Evolutionary conservation across 53 echinoderm and acorn worm species (phyloP).

Genomic region (Echinarachnius parma): DNA sequence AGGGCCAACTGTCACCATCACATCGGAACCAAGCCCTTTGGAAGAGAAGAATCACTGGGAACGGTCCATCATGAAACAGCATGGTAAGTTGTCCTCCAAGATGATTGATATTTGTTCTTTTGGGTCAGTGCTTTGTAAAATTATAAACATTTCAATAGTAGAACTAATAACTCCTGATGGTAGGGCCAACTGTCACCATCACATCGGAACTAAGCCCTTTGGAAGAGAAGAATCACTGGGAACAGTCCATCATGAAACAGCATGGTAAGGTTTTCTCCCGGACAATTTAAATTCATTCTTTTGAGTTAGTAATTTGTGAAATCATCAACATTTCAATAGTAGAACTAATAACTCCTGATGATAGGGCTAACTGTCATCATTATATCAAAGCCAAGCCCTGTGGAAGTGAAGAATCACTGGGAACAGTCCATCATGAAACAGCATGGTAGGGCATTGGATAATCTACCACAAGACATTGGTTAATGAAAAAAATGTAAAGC

Average conservation of each 20-base stretch:
- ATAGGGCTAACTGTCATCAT: constrained; percentile 81
- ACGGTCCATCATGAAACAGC: not conserved
- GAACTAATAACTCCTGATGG: no score
- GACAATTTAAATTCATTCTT: no score
- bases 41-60: constrained; percentile 66
- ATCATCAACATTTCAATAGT: no score
- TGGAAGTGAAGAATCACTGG: constrained; percentile 67
- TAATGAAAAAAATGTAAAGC: no score
- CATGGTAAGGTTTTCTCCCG: constrained; percentile 13
- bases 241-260: constrained; percentile 32
- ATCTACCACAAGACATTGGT: no score
- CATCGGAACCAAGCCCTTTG: constrained; percentile 70
- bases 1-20: constrained; percentile 82
- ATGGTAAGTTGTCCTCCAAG: not conserved
- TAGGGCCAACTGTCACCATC: constrained; percentile 82
- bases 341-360: no score
- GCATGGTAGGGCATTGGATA: constrained; percentile 19
- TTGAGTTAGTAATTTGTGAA: no score
- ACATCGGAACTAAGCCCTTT: constrained; percentile 77
- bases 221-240: constrained; percentile 69
- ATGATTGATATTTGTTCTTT: no score
- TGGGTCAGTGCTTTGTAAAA: no score
- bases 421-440: constrained; percentile 38
- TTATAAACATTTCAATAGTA: no score
- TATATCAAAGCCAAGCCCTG: constrained; percentile 74